These are phyloP conservation scores for Julus scanicus DNA, from an alignment of 2,888 invertebrate species.

Conservation along the genomic window DNA sequence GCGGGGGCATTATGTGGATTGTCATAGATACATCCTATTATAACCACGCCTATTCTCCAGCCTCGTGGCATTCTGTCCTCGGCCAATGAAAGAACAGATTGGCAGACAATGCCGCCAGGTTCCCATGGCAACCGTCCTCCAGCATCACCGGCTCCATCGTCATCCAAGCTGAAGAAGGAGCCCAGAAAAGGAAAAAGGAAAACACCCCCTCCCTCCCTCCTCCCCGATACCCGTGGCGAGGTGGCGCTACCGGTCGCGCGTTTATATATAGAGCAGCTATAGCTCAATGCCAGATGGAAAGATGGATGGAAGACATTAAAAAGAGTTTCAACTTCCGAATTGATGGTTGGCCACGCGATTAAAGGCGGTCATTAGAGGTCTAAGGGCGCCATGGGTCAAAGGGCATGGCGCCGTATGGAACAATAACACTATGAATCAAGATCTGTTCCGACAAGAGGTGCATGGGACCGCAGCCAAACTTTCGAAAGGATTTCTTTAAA, in stretches of 20 bases:
- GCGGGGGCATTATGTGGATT: slow-evolving; percentile 33
- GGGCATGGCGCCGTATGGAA: no score
- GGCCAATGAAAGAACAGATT: neutral
- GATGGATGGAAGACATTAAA: slow-evolving; percentile 27
- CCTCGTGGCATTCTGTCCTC: slow-evolving; percentile 26
- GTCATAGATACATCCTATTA: slow-evolving; percentile 33
- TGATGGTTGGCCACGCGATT: slow-evolving; percentile 1
- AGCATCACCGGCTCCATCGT: neutral
- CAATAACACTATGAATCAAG: no score
- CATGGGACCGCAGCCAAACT: no score
- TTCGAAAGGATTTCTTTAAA: no score
- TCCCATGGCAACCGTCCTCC: slow-evolving; percentile 33
- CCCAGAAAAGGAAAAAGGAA: neutral
- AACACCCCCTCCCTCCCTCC: neutral
- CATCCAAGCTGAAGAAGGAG: neutral
- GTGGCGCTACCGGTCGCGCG: slow-evolving; percentile 1
- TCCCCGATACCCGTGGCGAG: neutral
- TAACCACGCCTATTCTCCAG: slow-evolving; percentile 33
- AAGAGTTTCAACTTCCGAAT: neutral
- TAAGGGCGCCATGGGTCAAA: neutral
- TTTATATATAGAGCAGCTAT: neutral
- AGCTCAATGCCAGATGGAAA: slow-evolving; percentile 13
- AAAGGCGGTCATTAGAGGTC: neutral
- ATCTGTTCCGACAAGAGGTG: no score
- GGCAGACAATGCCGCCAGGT: slow-evolving; percentile 16